These are phyloP conservation scores for Epinotia nisella DNA, from an alignment of 2,888 invertebrate genomes.

Conservation along the genomic window DNA sequence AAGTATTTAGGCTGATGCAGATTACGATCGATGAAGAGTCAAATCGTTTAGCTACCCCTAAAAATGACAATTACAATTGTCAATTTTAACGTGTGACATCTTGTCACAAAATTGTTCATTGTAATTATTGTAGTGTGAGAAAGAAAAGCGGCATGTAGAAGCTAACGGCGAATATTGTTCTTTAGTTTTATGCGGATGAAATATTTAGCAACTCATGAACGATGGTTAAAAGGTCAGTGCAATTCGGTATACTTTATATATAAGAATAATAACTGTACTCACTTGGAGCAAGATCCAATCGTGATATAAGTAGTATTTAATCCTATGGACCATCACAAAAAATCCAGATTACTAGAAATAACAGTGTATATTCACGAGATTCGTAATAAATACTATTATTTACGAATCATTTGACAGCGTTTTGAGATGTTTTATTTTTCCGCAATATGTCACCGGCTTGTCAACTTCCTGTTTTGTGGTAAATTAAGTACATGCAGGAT, in stretches of 20 bases:
- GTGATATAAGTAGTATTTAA: not conserved
- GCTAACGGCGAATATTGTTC: too few species aligned
- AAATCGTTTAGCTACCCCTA: not conserved
- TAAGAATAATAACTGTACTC: not conserved
- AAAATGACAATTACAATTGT: too few species aligned
- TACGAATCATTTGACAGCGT: not conserved
- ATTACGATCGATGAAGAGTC: not conserved
- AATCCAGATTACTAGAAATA: not conserved
- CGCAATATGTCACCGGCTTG: conserved; percentile 1
- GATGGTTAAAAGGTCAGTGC: not conserved
- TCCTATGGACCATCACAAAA: not conserved
- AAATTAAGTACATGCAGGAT: conserved; percentile 3
- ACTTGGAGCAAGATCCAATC: not conserved
- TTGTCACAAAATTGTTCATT: too few species aligned
- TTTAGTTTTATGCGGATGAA: not conserved
- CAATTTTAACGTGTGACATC: too few species aligned
- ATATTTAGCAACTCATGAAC: not conserved
- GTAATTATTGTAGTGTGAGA: too few species aligned
- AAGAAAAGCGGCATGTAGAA: not conserved
- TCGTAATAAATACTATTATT: not conserved
- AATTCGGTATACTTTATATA: not conserved
- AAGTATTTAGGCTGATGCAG: too few species aligned
- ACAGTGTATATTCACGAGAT: not conserved
- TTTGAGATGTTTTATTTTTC: conserved; percentile 10
- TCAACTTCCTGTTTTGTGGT: conserved; percentile 26